A percentile compares a stretch with the other conserved stretches of the same genome.
Evolutionary conservation across 2,888 invertebrate genomes (phyloP).

Genomic region (Polymixis flavicincta): DNA sequence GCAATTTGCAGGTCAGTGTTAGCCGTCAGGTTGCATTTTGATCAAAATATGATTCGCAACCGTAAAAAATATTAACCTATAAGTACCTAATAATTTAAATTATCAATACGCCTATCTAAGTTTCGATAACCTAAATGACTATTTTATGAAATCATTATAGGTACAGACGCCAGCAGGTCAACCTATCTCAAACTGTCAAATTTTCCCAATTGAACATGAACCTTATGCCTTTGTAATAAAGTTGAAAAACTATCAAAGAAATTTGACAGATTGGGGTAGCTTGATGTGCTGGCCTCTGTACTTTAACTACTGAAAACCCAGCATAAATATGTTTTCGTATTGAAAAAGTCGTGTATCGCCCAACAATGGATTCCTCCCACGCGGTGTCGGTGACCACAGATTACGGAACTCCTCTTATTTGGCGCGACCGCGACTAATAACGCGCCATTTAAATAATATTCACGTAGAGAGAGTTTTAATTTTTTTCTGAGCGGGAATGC

Average conservation of each 20-base stretch:
- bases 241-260: no score
- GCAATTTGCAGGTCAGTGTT: no score
- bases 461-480: slow-evolving; percentile 60
- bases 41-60: no score
- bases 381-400: slow-evolving; percentile 55
- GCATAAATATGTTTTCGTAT: background rate
- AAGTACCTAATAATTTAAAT: background rate
- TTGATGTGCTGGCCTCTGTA: no score
- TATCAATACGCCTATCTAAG: background rate
- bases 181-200: no score
- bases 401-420: slow-evolving; percentile 64
- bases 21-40: no score
- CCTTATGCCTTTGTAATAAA: no score
- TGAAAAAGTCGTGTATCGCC: background rate
- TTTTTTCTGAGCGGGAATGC: slow-evolving; percentile 53
- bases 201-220: no score
- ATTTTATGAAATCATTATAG: background rate
- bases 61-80: no score
- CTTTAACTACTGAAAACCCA: background rate
- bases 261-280: no score
- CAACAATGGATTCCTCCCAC: slow-evolving; percentile 29
- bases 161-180: no score
- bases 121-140: background rate
- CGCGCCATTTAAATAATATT: slow-evolving; percentile 63
- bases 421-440: slow-evolving; percentile 58